phyloP scores from a whole-genome alignment of 2,888 invertebrate species.

The Nowickia ferox region DNA sequence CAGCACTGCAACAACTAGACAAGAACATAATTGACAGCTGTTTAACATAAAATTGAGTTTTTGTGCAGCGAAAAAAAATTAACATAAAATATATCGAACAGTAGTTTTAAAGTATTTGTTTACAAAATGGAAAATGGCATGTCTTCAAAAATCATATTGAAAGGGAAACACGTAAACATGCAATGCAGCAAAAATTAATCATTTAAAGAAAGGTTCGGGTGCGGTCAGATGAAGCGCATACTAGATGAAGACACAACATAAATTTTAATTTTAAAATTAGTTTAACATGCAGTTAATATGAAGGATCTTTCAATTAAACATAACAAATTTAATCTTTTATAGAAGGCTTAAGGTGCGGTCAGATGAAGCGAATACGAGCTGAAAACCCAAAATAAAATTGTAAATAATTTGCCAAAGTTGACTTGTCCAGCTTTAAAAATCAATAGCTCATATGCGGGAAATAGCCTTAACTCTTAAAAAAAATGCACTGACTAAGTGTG shows the following conservation, averaged over 20 bases:
- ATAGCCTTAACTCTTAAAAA: no score
- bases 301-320: no score
- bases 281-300: no score
- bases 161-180: not conserved
- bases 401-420: no score
- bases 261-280: no score
- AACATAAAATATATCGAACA: not conserved
- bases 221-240: not conserved
- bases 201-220: not conserved
- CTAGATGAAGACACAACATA: no score
- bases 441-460: no score
- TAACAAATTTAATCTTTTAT: not conserved
- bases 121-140: not conserved
- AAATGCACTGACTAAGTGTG: no score
- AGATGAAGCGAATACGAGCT: not conserved
- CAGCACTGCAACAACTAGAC: constrained; percentile 21
- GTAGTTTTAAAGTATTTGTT: not conserved
- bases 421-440: no score
- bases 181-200: not conserved
- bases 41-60: constrained; percentile 46
- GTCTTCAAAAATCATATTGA: not conserved
- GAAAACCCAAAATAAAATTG: no score
- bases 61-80: not conserved
- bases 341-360: not conserved
- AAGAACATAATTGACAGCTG: constrained; percentile 57